Conservation (phyloP, 2,113 vertebrate species). For the Prionailurus viverrinus region DNA sequence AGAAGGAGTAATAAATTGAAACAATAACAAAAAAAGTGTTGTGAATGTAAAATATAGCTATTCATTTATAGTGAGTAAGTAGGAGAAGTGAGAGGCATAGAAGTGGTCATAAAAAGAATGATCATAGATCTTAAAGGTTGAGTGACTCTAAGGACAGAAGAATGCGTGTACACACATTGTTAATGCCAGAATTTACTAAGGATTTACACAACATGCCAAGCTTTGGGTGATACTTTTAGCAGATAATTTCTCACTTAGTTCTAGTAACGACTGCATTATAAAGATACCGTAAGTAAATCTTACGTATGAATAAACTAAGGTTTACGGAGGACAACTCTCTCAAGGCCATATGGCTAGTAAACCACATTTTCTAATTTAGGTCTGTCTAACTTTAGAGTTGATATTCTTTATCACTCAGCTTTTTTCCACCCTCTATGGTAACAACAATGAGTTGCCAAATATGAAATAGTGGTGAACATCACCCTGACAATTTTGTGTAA, state of each 20-base stretch:
- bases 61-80: not conserved
- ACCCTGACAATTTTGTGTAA: not conserved
- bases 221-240: not conserved
- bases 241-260: slow-evolving; percentile 30
- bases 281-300: not conserved
- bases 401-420: not conserved
- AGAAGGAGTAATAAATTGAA: slow-evolving; percentile 25
- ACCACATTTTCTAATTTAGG: not conserved
- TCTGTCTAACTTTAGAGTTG: not conserved
- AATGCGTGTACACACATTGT: not conserved
- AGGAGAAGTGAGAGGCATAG: not conserved
- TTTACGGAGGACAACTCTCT: not conserved
- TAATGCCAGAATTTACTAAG: not conserved
- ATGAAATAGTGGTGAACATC: not conserved
- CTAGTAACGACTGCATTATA: not conserved
- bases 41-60: not conserved
- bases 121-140: not conserved
- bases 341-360: not conserved
- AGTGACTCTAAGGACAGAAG: not conserved
- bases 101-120: not conserved
- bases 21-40: not conserved
- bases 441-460: not conserved
- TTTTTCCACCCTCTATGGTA: not conserved
- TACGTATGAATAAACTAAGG: not conserved
- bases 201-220: not conserved